Evolutionary conservation across 2,113 vertebrate species (phyloP), one percentile per base, ranked within the genome.

Genomic region (Lipophrys pholis): DNA sequence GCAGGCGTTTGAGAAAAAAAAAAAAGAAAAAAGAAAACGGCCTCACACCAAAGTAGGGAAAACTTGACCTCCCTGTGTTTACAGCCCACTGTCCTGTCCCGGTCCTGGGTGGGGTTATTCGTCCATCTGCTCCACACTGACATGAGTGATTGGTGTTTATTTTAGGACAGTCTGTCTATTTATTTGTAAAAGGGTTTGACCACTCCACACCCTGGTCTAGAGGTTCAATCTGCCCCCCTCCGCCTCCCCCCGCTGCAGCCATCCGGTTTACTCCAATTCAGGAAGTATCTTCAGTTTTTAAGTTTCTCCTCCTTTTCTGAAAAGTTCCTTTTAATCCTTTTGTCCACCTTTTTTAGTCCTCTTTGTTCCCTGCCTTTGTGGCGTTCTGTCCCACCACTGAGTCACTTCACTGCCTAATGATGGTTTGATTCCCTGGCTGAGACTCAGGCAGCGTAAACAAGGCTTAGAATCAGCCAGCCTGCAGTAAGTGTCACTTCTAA

Each of bases 401-500:
- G 67, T 84, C 64, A 87, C 82, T 91, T 88, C 5, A 8, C 78
- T 75, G 78, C 69, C 83, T 88, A 90, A 90, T 92, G 85, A 87
- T 51, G 57, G 82, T 84, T 73, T 76, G 79, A 84, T 76, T 86
- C 75, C 46, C n/a, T 6, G 0, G 83, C 81, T 83, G 82, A 76
- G 67, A 76, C 63, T 78, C 16, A 69, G 78, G 64, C 73, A 60
- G 67, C 76, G 82, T 89, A 85, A 90, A 89, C 88, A 90, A 69
- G 80, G 68, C 83, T 87, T 60, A 86, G 85, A 85, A 62, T 81
- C 79, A 84, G 84, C 77, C 86, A 84, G 81, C 76, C 83, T 87
- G 83, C 85, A 87, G 82, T 80, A 64, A 86, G 79, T 85, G 90
- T 87, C 89, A 83, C 74, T 74, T 91, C 82, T 89, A 90, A 90